These are phyloP conservation scores for Bothrops jararaca DNA, from an alignment of 2,113 vertebrate genomes.

Conservation along the genomic window DNA sequence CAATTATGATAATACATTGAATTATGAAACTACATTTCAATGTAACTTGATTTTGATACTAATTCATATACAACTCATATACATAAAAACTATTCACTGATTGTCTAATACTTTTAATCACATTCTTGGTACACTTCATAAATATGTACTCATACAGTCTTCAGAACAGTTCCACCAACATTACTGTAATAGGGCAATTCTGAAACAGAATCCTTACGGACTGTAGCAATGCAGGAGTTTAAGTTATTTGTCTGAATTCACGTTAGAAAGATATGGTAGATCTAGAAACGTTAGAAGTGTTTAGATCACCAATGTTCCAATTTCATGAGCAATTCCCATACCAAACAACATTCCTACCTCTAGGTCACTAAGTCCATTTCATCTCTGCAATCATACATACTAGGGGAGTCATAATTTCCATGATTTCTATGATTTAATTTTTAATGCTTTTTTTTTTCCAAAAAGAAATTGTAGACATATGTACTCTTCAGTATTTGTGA, in stretches of 20 bases:
- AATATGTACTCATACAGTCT: constrained; percentile 14
- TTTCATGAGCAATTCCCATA: background rate
- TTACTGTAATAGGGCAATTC: background rate
- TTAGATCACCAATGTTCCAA: background rate
- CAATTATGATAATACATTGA: background rate
- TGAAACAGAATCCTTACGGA: background rate
- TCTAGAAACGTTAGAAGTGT: background rate
- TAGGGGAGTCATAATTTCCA: background rate
- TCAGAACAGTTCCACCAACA: background rate
- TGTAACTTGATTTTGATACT: background rate
- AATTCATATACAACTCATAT: background rate
- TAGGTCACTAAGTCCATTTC: background rate
- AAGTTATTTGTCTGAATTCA: constrained; percentile 4
- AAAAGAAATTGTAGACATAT: background rate
- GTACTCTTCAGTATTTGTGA: background rate
- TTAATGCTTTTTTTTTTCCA: background rate
- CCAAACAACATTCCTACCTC: background rate
- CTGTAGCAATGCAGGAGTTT: background rate
- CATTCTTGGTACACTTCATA: constrained; percentile 6
- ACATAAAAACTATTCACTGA: background rate
- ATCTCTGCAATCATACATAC: background rate
- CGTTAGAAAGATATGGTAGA: background rate
- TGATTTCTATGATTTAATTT: background rate
- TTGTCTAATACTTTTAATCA: background rate
- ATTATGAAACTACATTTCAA: background rate